phyloP scores from a whole-genome alignment of 2,888 invertebrate species.

The Hypsopygia costalis region DNA sequence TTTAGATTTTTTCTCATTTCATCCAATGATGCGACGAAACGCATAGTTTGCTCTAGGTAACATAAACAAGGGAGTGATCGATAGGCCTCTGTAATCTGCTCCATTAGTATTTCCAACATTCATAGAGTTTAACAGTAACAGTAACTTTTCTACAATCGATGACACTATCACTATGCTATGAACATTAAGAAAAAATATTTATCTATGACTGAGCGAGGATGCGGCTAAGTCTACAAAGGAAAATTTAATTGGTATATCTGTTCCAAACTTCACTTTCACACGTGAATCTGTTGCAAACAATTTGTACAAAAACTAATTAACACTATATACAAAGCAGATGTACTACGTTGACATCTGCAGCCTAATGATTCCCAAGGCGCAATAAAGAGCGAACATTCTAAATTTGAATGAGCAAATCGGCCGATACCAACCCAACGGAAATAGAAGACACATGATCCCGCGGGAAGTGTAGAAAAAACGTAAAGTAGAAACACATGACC shows the following conservation, averaged over 20 bases:
- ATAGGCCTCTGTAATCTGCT: too few species aligned
- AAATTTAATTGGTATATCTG: background rate
- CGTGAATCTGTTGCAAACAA: slow-evolving; percentile 18
- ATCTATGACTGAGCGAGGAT: too few species aligned
- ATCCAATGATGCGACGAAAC: too few species aligned
- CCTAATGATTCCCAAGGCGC: slow-evolving; percentile 72
- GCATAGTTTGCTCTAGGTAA: too few species aligned
- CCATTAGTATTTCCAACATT: too few species aligned
- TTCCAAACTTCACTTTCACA: slow-evolving; percentile 8
- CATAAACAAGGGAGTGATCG: too few species aligned
- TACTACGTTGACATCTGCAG: slow-evolving; percentile 56
- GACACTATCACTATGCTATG: too few species aligned
- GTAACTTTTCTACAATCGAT: too few species aligned
- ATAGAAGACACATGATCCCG: slow-evolving; percentile 79
- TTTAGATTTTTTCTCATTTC: too few species aligned
- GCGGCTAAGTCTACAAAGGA: too few species aligned
- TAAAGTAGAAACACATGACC: slow-evolving; percentile 79
- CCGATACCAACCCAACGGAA: slow-evolving; percentile 76
- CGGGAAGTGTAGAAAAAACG: slow-evolving; percentile 74
- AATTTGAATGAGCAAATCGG: slow-evolving; percentile 75
- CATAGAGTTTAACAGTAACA: too few species aligned
- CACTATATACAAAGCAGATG: slow-evolving; percentile 55
- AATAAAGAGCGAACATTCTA: slow-evolving; percentile 76
- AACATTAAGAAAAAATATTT: too few species aligned
- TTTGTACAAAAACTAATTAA: slow-evolving; percentile 31